Base-by-base conservation (phyloP, 2,888 invertebrate genomes). In the Drosophila picticornis region DNA sequence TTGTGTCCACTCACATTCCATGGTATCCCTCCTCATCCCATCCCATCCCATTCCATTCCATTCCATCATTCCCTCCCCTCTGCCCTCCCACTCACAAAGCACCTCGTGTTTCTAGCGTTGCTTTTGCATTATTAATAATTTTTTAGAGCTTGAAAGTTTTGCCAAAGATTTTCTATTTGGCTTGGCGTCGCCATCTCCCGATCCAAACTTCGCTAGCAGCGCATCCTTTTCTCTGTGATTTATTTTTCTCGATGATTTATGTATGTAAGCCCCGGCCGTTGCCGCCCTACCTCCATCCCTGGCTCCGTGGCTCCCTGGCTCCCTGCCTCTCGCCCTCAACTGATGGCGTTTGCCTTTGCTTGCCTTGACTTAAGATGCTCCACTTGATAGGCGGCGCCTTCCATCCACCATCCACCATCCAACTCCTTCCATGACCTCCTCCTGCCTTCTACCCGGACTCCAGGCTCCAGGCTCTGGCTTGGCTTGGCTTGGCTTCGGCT, bases 101-200 rank as follows among this genome's bases (percentile, higher is more conserved):
- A 46, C 46, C 46, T 46, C 25, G 46, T 16, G 25, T 25, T 46
- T 25, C 46, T 46, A 25, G 59, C 68, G 81, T 71, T 69, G 63
- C 83, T 72, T 59, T 61, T 80, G 84, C 87, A 90, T 90, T 90
- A 85, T 85, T 90, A 85, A 85, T 90, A 83, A 80, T 81, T 76
- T 85, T 76, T 72, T 83, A 60, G 80, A 88, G 90, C 83, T 80
- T 57, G 55, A 83, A 88, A 84, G 81, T 90, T 88, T 80, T 66
- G 69, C 72, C 58, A 80, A 73, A 89, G 80, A 88, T 88, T 84
- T 89, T 79, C 73, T 82, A 87, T 89, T 78, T 75, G 59, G 64
- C 55, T 76, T 55, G 65, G 57, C 69, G 27, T 25, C 38, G 29
- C 66, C 48, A 31, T 32, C 46, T 56, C 36, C 36, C 38, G 32